These are phyloP conservation scores for Anoplophora glabripennis DNA, from an alignment of 1,140 invertebrate species.

Conservation along the genomic window DNA sequence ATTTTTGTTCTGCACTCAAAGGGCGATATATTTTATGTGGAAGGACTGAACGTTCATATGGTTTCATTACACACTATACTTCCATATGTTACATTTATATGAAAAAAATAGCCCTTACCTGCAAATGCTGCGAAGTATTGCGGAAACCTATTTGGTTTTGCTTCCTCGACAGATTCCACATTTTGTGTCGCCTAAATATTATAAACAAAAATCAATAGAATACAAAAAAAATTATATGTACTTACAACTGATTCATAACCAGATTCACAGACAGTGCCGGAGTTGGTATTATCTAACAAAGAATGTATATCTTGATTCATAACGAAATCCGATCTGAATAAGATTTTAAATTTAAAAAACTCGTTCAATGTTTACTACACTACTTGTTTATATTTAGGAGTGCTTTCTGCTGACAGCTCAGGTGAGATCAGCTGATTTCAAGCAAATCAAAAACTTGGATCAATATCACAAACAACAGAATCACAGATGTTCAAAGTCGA, in stretches of 20 bases:
- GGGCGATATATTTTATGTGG: no score
- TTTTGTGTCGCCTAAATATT: constrained; percentile 16
- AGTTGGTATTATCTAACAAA: constrained; percentile 18
- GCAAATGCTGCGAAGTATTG: constrained; percentile 68
- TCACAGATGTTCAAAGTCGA: no score
- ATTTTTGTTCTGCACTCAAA: no score
- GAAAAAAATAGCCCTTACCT: constrained; percentile 43
- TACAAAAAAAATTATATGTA: not conserved
- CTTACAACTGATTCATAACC: constrained; percentile 24
- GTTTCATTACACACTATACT: no score
- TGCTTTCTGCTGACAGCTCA: not conserved
- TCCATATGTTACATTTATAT: not conserved
- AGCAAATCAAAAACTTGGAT: not conserved
- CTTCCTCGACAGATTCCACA: constrained; percentile 15
- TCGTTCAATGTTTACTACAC: not conserved
- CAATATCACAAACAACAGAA: not conserved
- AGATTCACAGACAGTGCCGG: constrained; percentile 13
- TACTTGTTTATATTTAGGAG: not conserved
- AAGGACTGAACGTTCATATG: no score
- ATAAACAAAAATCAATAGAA: constrained; percentile 9
- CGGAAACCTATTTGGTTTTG: constrained; percentile 53
- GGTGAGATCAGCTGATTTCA: not conserved
- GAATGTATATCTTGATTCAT: constrained; percentile 28
- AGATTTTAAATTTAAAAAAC: not conserved
- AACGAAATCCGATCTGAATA: not conserved